A percentile compares a stretch with the other conserved stretches of the same genome.
These are phyloP conservation scores for Crotalus viridis DNA, from an alignment of 2,113 vertebrate species.

Conservation along the genomic window DNA sequence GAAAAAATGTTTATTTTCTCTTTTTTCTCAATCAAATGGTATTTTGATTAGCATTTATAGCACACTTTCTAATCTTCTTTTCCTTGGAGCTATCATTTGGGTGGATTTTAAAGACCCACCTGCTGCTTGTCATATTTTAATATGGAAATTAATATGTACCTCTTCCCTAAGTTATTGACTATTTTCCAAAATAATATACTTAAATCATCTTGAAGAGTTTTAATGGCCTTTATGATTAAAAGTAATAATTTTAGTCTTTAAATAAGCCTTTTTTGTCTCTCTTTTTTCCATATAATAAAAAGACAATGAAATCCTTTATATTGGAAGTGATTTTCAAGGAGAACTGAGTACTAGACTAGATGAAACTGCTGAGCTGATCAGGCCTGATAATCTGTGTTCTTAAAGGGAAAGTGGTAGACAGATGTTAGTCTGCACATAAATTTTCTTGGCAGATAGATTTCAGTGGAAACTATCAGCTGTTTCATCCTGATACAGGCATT, in stretches of 20 bases:
- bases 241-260: constrained; percentile 15
- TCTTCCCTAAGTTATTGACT: background rate
- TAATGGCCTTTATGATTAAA: constrained; percentile 6
- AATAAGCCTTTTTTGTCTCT: background rate
- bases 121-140: background rate
- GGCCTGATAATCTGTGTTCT: constrained; percentile 22
- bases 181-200: constrained; percentile 39
- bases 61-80: background rate
- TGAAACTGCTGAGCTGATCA: constrained; percentile 11
- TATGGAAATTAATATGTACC: background rate
- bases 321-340: background rate
- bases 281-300: constrained; percentile 13
- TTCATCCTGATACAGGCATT: background rate
- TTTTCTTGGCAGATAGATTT: constrained; percentile 32
- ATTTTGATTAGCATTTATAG: background rate
- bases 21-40: background rate
- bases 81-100: background rate
- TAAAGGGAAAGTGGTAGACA: constrained; percentile 38
- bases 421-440: constrained; percentile 15
- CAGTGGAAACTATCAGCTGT: constrained; percentile 39
- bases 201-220: constrained; percentile 45
- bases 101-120: background rate
- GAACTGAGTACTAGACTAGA: constrained; percentile 36
- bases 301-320: constrained; percentile 39
- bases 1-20: background rate